Base-by-base conservation (phyloP, 2,888 invertebrate genomes). In the Eubasilissa splendida region DNA sequence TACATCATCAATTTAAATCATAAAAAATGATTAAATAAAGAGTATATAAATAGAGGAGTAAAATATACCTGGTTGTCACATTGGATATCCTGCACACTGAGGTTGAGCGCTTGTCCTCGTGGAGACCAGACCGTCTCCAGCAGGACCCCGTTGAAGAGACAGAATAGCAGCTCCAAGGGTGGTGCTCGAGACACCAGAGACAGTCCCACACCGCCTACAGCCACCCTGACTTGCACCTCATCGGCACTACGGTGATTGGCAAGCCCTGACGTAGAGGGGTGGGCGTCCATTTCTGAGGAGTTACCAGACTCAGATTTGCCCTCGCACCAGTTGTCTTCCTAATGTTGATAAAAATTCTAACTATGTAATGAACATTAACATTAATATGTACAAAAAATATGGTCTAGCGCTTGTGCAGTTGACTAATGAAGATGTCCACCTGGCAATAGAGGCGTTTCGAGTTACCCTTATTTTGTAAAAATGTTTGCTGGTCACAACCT, bases 11-110 rank as follows among this genome's bases (percentile, higher is more conserved):
- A 1, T 22, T 22, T 22, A 22, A 22, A 22, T 22, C 22, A 56
- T 56, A 56, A 56, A 56, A 56, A 56, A 11, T 9, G 12, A n/a
- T n/a, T 58, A n/a, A n/a, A n/a, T n/a, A n/a, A n/a, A n/a, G n/a
- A n/a, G n/a, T n/a, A n/a, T n/a, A 42, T 42, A 42, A 42, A 42
- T 42, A 42, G 7, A 42, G 42, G 4, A 60, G 12, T 60, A n/a
- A 14, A 52, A 52, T 52, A 8, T 42, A 91, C 91, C 90, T 95
- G 95, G 89, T 97, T 97, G 89, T 97, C 96, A 86, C 95, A 92
- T 92, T 98, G 98, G 86, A 98, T 92, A 86, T 95, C 93, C 80
- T 92, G 91, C 22, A 98, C 93, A 85, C 93, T 93, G 76, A 96
- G 91, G 86, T 96, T 95, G 52, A 94, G 87, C 50, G 92, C 91